Evolutionary conservation across 2,797 vertebrate genomes (phyloP).

Genomic region (Myripristis jacobus): DNA sequence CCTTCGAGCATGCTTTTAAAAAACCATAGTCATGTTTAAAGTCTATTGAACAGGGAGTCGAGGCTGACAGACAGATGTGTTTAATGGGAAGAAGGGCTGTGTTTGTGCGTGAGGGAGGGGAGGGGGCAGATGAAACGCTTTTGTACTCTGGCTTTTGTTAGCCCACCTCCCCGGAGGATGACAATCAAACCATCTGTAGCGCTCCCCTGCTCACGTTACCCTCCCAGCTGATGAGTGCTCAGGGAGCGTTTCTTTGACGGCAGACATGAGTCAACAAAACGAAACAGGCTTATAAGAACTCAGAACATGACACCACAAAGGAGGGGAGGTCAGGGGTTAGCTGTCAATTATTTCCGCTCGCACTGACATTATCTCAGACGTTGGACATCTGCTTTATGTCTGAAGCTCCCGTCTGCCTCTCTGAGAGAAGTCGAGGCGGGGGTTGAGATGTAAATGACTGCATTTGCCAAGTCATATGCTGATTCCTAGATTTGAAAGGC

Average conservation of each 20-base stretch:
- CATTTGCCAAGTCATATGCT: constrained; percentile 15
- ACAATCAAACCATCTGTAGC: constrained; percentile 77
- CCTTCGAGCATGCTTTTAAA: constrained; percentile 12
- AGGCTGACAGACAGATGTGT: constrained; percentile 46
- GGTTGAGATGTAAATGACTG: constrained; percentile 59
- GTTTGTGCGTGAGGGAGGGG: constrained; percentile 17
- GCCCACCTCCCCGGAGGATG: constrained; percentile 65
- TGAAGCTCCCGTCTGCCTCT: constrained; percentile 13
- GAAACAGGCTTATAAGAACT: constrained; percentile 57
- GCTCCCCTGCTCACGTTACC: constrained; percentile 72
- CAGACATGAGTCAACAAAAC: constrained; percentile 74
- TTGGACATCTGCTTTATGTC: constrained; percentile 24
- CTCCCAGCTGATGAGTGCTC: constrained; percentile 59
- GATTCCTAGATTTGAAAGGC: constrained; percentile 73
- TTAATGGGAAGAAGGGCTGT: constrained; percentile 21
- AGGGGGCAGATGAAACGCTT: constrained; percentile 49
- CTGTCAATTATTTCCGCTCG: constrained; percentile 45
- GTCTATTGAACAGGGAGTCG: constrained; percentile 39
- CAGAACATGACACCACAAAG: constrained; percentile 65
- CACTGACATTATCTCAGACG: constrained; percentile 1
- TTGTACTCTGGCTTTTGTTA: constrained; percentile 65
- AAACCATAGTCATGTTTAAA: constrained; percentile 16
- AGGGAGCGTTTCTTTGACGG: constrained; percentile 69
- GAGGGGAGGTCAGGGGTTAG: constrained; percentile 62
- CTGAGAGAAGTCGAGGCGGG: constrained; percentile 7